Evolutionary conservation across 2,113 vertebrate species (phyloP).

Genomic region (Bucco capensis): DNA sequence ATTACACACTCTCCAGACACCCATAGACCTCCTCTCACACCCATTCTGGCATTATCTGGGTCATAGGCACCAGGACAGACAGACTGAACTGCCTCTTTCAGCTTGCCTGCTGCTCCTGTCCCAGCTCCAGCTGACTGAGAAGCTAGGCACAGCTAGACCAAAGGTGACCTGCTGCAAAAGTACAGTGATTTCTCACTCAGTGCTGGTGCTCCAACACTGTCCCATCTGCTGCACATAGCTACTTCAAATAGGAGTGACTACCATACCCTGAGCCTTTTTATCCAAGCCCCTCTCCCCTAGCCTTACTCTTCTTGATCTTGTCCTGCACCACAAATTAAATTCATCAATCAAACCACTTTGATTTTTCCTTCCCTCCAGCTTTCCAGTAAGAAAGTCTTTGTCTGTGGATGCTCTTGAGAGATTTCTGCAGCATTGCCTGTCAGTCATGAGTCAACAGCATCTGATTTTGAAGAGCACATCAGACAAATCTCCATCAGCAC

Average conservation of each 20-base stretch:
- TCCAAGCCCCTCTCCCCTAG: not conserved
- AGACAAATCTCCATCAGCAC: not conserved
- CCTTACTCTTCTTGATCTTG: not conserved
- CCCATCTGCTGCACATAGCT: not conserved
- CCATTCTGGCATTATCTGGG: not conserved
- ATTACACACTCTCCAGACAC: not conserved
- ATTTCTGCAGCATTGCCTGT: not conserved
- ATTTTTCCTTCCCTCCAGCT: not conserved
- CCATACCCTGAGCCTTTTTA: not conserved
- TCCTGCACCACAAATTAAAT: not conserved
- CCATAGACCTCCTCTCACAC: no score
- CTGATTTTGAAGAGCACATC: not conserved
- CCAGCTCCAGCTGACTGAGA: not conserved
- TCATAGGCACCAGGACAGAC: not conserved
- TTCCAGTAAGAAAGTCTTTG: not conserved
- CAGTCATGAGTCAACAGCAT: rapidly evolving
- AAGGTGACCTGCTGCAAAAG: not conserved
- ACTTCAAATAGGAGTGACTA: not conserved
- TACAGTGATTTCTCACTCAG: rapidly evolving
- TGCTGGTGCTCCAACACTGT: not conserved
- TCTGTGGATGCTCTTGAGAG: not conserved
- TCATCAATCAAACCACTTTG: not conserved
- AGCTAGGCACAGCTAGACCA: not conserved
- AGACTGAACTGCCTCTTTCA: not conserved
- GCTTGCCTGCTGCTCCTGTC: not conserved